Conservation (phyloP, 2,797 vertebrate species). For the Myotis findleyi region DNA sequence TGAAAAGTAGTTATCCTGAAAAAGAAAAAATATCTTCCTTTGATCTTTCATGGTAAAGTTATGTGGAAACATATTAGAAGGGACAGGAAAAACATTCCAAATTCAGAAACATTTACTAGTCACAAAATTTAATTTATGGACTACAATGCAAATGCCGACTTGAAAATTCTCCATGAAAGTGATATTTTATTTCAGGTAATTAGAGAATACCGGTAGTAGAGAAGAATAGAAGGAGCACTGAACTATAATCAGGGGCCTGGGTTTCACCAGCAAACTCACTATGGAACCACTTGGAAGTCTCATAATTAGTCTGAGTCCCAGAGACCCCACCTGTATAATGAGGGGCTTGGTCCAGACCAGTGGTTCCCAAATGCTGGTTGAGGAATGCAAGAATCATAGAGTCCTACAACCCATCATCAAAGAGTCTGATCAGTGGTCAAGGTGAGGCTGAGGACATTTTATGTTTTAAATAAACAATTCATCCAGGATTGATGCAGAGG, state of each 20-base stretch:
- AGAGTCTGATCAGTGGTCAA: background rate
- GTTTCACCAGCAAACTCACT: background rate
- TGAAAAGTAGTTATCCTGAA: background rate
- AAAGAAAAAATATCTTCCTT: background rate
- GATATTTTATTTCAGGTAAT: constrained; percentile 23
- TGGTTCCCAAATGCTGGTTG: background rate
- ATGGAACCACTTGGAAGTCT: background rate
- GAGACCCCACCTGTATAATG: background rate
- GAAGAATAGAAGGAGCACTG: background rate
- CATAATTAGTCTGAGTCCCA: background rate
- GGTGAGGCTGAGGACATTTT: background rate
- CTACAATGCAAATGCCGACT: constrained; percentile 47
- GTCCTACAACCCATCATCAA: background rate
- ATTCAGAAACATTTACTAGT: background rate
- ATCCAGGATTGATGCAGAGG: background rate
- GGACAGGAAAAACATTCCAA: constrained; percentile 17
- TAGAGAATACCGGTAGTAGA: background rate
- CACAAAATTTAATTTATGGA: constrained; percentile 43
- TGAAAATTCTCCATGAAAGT: constrained; percentile 7
- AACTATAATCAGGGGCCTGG: background rate
- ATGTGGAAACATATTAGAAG: background rate
- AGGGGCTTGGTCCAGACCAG: background rate
- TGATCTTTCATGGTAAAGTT: background rate
- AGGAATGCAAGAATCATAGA: background rate
- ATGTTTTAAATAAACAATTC: background rate